Conservation (phyloP, 2,113 vertebrate genomes). For the Piprites chloris region DNA sequence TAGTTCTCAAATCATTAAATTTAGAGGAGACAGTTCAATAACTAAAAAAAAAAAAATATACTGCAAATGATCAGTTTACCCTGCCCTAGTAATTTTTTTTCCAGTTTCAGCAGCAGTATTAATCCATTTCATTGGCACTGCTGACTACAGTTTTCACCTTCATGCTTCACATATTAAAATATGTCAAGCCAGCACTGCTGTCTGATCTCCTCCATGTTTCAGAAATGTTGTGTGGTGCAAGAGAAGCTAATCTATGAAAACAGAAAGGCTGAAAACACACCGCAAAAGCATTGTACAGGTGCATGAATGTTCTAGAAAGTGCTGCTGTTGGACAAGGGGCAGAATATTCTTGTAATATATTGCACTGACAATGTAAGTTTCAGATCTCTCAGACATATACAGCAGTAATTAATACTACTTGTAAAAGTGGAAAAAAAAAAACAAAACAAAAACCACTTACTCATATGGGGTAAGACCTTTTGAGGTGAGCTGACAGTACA, state of each 20-base stretch:
- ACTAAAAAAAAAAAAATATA: not conserved
- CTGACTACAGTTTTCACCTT: not conserved
- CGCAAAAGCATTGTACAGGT: constrained; percentile 31
- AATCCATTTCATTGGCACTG: not conserved
- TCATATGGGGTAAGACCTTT: not conserved
- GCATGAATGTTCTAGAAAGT: not conserved
- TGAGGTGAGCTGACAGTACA: not conserved
- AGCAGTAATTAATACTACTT: not conserved
- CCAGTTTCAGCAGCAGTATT: not conserved
- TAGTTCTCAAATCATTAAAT: not conserved
- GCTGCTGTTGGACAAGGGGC: constrained; percentile 7
- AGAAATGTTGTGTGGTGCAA: not conserved
- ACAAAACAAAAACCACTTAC: too few relatives aligned
- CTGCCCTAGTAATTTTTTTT: not conserved
- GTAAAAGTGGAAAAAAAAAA: too few relatives aligned
- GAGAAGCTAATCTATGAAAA: constrained; percentile 31
- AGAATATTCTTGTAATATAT: not conserved
- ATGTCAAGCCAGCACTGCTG: not conserved
- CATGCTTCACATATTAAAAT: not conserved
- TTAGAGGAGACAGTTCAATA: not conserved
- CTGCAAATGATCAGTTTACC: not conserved
- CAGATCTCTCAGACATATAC: not conserved
- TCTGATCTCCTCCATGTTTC: not conserved
- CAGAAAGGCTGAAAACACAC: constrained; percentile 36
- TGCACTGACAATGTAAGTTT: not conserved